Base-by-base conservation (phyloP, 1,140 invertebrate genomes). In the Temnothorax curvispinosus region DNA sequence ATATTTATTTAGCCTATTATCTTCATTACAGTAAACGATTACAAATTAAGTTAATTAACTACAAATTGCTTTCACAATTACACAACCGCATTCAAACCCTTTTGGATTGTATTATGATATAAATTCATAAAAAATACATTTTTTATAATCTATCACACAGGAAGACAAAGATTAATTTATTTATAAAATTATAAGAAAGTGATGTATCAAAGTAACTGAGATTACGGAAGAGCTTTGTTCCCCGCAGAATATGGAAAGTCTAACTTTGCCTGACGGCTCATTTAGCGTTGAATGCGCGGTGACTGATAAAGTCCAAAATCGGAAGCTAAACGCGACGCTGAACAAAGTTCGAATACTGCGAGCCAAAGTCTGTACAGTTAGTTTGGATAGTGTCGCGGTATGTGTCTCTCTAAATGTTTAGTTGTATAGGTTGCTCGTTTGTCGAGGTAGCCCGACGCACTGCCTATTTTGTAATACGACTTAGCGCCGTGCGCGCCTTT, bases 381-480 rank as follows among this genome's bases (percentile, higher is more conserved):
- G 47, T 81, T 72, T 56, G 50, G 65, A 71, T 72, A 44, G 38
- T 47, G 41, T 81, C 35, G 77, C 62, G 77, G n/a, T 81, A 71
- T 69, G 78, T 72, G 78, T 81, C 65, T 81, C 38, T 81, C 65
- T 71, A 72, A 27, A 6, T 71, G n/a, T 81, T 81, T 81, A 81
- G 35, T 13, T 56, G 65, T 71, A 35, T 56, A 81, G 15, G 38
- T 81, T 54, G 65, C 72, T 81, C 35, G 21, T 56, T 72, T 56
- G 65, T 56, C 78, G 78, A 81, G 50, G 7, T 81, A 56, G 27
- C 38, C 13, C 50, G 78, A 71, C 38, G 50, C 78, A 71, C 65
- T 71, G 78, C 65, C 78, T 81, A 72, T 72, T 72, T 81, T 81
- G 78, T 81, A 81, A 81, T 81, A 72, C 38, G 78, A 81, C 65